Conservation (phyloP, 2,797 vertebrate species). For the Clarias pachynema region DNA sequence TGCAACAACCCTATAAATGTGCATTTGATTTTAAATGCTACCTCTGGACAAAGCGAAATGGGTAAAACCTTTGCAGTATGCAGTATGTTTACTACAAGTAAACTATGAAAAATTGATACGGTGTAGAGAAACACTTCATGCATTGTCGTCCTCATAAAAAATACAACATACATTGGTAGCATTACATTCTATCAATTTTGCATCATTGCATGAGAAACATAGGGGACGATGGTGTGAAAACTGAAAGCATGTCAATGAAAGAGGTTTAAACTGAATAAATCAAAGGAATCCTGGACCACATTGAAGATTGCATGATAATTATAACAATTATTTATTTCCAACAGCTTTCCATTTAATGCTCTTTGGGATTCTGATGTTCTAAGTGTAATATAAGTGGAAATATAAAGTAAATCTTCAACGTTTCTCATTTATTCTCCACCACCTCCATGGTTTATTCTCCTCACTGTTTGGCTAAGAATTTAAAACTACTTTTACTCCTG, state of each 20-base stretch:
- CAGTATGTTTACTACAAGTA: slow-evolving; percentile 9
- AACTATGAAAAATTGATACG: slow-evolving; percentile 38
- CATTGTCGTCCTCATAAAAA: slow-evolving; percentile 41
- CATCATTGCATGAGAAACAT: slow-evolving; percentile 46
- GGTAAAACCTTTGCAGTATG: not conserved
- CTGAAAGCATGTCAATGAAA: not conserved
- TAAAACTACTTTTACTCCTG: no score
- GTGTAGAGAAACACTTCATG: slow-evolving; percentile 16
- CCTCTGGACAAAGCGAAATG: not conserved
- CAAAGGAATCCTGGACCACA: not conserved
- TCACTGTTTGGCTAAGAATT: no score
- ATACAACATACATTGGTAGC: slow-evolving; percentile 40
- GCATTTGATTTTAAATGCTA: not conserved
- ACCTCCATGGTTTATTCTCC: no score
- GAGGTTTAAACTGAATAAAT: not conserved
- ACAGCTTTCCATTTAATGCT: no score
- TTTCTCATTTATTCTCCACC: no score
- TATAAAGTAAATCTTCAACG: no score
- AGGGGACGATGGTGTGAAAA: not conserved
- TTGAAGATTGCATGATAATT: not conserved
- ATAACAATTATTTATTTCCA: not conserved
- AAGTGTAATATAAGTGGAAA: no score
- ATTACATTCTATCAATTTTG: slow-evolving; percentile 51
- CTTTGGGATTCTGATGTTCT: no score
- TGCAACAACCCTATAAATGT: not conserved